Percentiles rank a stretch among this genome's conserved stretches.
Conservation (phyloP, 2,113 vertebrate genomes). For the Rhabdomys dilectus region DNA sequence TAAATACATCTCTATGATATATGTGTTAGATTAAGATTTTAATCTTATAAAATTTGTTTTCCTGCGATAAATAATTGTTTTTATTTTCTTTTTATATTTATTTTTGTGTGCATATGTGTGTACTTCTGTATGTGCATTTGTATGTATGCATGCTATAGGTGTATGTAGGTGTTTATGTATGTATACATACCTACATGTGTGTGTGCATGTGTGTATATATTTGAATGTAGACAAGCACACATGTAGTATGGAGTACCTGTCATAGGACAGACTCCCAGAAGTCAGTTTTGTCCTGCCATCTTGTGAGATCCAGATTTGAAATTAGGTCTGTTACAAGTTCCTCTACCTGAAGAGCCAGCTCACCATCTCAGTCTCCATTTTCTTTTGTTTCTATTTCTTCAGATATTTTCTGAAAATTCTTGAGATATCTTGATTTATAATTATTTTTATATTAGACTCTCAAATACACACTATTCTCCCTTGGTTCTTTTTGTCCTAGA, state of each 20-base stretch:
- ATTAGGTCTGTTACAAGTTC: no score
- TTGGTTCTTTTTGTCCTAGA: not conserved
- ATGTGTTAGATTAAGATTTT: not conserved
- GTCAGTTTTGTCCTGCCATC: not conserved
- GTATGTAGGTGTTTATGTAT: not conserved
- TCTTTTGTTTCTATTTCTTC: conserved; percentile 4
- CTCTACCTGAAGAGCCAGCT: no score
- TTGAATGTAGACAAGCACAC: not conserved
- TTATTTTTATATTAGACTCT: not conserved
- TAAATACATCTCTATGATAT: not conserved
- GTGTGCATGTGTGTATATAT: not conserved
- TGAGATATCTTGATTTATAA: not conserved
- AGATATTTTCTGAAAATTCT: not conserved
- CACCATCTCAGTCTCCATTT: not conserved
- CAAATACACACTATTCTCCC: not conserved
- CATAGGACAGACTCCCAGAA: not conserved
- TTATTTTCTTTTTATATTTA: not conserved
- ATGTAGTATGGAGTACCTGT: not conserved
- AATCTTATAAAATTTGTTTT: not conserved
- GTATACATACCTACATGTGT: not conserved
- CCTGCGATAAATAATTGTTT: not conserved
- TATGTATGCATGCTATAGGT: not conserved
- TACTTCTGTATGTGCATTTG: not conserved
- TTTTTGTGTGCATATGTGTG: not conserved
- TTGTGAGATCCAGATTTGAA: not conserved